Evolutionary conservation across 2,113 vertebrate species (phyloP), one percentile per base, ranked within the genome.

Genomic region (Pseudorectes ferrugineus): DNA sequence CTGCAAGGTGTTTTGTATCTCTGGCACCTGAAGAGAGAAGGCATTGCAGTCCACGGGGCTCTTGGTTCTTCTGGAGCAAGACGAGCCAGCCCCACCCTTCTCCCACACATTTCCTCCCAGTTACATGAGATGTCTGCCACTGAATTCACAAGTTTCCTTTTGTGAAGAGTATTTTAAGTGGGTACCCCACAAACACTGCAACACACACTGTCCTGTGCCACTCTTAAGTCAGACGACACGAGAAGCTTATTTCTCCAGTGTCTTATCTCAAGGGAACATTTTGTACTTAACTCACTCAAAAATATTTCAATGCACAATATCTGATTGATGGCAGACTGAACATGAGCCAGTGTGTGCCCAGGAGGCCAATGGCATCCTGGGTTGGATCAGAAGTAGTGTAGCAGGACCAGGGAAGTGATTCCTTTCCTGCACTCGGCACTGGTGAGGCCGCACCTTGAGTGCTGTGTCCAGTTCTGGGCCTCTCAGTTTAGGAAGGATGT

Each of bases 201-300:
- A 21, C 8, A 5, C 3, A 28, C 23, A 1, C 36, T 46, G 33
- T n/a, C n/a, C 45, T 36, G 25, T 55, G 48, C 29, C 45, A 22
- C 36, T 61, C 46, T 9, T 40, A 17, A 42, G 21, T 49, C 35
- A 12, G 40, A 33, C 0, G 0, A 29, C 2, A 5, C 14, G 45
- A 42, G 5, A 28, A 68, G 22, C 12, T 45, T 2, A 0, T 46
- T 85, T 78, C 71, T 67, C 33, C 48, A 38, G 36, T 6, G 1
- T 29, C 13, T 22, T 62, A n/a, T n/a, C 65, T 84, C 14, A 20
- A 35, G 16, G 29, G 36, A 31, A 40, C 4, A 14, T 42, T 74
- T 86, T 36, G 11, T 35, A 55, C 28, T 61, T 51, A 5, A 54
- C 8, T 65, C 16, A 14, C 13, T 57, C 21, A 35, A 74, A 59